These are phyloP conservation scores for Trichogramma evanescens DNA, from an alignment of 2,888 invertebrate genomes.

Conservation along the genomic window DNA sequence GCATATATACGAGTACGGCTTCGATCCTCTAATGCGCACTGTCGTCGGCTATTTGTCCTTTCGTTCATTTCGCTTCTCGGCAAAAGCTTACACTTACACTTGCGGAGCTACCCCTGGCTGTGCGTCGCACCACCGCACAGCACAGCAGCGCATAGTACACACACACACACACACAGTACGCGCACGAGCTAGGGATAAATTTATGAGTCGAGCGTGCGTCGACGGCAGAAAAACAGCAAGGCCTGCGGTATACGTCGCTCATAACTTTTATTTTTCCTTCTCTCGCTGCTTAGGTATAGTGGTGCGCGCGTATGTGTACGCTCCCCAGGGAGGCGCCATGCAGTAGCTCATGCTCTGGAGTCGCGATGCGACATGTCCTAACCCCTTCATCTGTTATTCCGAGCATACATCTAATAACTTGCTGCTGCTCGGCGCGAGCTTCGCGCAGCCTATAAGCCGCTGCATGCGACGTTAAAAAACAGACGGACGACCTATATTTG, in stretches of 20 bases:
- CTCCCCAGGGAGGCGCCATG: no score
- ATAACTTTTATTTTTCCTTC: constrained; percentile 29
- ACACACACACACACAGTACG: no score
- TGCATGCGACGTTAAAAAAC: background rate
- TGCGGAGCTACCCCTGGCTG: no score
- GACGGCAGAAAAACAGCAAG: background rate
- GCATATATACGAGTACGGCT: no score
- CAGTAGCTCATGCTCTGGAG: no score
- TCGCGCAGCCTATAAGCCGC: background rate
- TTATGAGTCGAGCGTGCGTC: background rate
- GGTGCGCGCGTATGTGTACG: background rate
- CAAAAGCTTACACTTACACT: no score
- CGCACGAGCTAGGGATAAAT: background rate
- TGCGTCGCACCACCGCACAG: no score
- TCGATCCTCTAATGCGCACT: no score
- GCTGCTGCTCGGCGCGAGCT: no score
- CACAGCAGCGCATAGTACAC: no score
- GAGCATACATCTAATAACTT: constrained; percentile 5
- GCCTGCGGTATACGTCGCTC: constrained; percentile 22
- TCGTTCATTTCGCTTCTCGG: no score
- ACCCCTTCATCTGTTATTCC: constrained; percentile 7
- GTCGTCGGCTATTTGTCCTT: no score
- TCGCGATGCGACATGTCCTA: background rate
- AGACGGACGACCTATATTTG: background rate
- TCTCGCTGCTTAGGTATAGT: constrained; percentile 27